A percentile compares a stretch with the other conserved stretches of the same genome.
Evolutionary conservation across 1,140 invertebrate genomes (phyloP).

Genomic region (Melanaphis sacchari): DNA sequence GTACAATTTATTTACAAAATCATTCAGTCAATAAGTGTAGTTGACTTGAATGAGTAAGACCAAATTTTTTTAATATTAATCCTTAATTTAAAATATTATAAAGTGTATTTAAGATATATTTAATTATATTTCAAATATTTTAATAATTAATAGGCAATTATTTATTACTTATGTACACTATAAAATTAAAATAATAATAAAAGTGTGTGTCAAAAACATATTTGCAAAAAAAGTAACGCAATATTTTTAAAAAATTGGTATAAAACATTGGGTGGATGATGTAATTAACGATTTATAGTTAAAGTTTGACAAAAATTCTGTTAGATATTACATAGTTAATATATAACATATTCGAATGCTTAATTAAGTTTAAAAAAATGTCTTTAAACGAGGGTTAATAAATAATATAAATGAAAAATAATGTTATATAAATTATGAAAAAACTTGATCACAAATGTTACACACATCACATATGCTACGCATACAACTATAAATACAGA

Average conservation of each 20-base stretch:
- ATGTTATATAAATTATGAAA: not conserved
- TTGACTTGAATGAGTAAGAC: not conserved
- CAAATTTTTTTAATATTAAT: not conserved
- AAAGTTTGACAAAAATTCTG: not conserved
- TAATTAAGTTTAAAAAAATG: not conserved
- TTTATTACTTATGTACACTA: not conserved
- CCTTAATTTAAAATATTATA: not conserved
- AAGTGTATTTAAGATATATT: not conserved
- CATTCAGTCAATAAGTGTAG: not conserved
- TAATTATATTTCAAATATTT: not conserved
- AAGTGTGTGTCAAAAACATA: not conserved
- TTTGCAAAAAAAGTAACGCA: not conserved
- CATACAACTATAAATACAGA: too few relatives aligned
- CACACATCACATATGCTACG: not conserved
- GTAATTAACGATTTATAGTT: not conserved
- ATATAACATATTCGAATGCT: not conserved
- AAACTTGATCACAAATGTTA: not conserved
- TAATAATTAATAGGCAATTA: not conserved
- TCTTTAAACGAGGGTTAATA: not conserved
- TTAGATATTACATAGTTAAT: too few relatives aligned
- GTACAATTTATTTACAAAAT: not conserved
- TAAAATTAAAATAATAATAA: not conserved
- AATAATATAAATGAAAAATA: not conserved
- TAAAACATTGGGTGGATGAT: not conserved
- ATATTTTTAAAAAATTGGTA: not conserved